phyloP scores from a whole-genome alignment of 2,888 invertebrate genomes.

The Amphipyra berbera region DNA sequence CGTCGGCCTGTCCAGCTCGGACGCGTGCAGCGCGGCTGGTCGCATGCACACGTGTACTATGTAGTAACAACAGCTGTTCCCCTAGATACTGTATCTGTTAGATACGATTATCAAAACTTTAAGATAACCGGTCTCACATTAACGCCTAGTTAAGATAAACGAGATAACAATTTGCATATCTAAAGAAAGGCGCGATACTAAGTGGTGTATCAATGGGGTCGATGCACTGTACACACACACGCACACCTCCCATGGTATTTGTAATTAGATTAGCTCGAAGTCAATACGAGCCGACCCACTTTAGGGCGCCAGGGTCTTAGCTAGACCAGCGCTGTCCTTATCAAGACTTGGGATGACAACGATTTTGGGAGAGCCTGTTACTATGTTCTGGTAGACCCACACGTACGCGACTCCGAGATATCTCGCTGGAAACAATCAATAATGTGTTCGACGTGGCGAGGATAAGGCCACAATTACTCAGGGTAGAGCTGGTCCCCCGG shows the following conservation, averaged over 20 bases:
- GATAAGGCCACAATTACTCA: not conserved
- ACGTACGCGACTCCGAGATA: not conserved
- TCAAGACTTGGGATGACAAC: not conserved
- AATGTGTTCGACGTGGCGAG: not conserved
- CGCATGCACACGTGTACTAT: conserved; percentile 30
- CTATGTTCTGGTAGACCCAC: not conserved
- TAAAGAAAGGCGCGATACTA: conserved; percentile 77
- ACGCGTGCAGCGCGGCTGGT: conserved; percentile 16
- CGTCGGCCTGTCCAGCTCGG: too few species aligned
- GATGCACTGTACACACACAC: conserved; percentile 67
- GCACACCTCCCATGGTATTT: conserved; percentile 40
- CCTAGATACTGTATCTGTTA: conserved; percentile 82
- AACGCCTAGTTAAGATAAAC: conserved; percentile 88
- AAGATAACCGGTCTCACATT: conserved; percentile 86
- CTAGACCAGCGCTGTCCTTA: not conserved
- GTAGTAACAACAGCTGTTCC: conserved; percentile 67
- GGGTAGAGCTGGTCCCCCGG: not conserved
- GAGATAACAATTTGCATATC: conserved; percentile 89
- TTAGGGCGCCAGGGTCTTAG: not conserved
- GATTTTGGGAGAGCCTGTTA: not conserved
- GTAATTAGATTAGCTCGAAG: conserved; percentile 42
- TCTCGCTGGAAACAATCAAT: not conserved
- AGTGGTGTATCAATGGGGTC: conserved; percentile 77
- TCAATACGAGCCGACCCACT: conserved; percentile 2
- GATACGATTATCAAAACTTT: conserved; percentile 85